These are phyloP conservation scores for Sitophilus oryzae DNA, from an alignment of 1,140 invertebrate species.

Conservation along the genomic window DNA sequence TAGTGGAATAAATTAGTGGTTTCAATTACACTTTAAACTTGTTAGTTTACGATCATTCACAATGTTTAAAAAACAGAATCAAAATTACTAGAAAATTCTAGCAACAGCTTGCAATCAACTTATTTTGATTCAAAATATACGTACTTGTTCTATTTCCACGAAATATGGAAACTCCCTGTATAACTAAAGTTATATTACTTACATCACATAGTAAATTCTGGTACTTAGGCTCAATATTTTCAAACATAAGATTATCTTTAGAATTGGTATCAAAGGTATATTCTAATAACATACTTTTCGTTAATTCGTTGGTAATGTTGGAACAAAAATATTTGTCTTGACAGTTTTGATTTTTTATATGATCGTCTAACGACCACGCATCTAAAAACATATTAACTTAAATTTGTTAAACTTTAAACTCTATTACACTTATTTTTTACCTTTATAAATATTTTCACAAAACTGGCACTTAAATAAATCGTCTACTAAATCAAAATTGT, in stretches of 20 bases:
- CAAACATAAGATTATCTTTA: slow-evolving; percentile 22
- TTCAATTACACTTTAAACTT: no score
- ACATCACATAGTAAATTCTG: slow-evolving; percentile 31
- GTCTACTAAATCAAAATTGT: slow-evolving; percentile 35
- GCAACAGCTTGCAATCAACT: no score
- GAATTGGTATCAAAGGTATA: slow-evolving; percentile 29
- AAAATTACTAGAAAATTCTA: no score
- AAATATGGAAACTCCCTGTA: no score
- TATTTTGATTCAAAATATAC: no score
- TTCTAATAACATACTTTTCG: slow-evolving; percentile 30
- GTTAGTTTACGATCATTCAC: no score
- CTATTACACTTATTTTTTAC: slow-evolving; percentile 25
- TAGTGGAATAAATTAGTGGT: no score
- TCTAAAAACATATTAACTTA: slow-evolving; percentile 29
- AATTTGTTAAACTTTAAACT: not conserved
- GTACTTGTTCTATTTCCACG: no score
- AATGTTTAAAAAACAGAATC: no score
- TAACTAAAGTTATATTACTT: slow-evolving; percentile 20
- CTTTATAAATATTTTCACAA: slow-evolving; percentile 41
- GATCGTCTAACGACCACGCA: slow-evolving; percentile 41
- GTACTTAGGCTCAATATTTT: slow-evolving; percentile 14
- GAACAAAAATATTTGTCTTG: slow-evolving; percentile 39
- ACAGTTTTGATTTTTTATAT: slow-evolving; percentile 39
- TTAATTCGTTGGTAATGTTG: slow-evolving; percentile 27
- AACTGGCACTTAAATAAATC: slow-evolving; percentile 39